Base-by-base conservation (phyloP, 2,888 invertebrate genomes). In the Clunio marinus region DNA sequence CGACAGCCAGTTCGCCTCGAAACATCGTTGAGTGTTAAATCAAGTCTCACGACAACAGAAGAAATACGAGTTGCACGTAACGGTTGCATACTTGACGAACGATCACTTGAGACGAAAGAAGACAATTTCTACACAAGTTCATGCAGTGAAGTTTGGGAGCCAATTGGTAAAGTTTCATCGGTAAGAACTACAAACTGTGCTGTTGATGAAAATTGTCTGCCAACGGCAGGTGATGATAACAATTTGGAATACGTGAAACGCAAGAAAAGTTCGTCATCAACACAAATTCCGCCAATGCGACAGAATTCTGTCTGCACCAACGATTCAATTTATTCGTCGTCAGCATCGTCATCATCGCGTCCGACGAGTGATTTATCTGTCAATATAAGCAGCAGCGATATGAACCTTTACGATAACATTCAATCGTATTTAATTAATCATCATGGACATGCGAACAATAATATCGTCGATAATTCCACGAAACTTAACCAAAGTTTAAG, bases 1-100 rank as follows among this genome's bases (percentile, higher is more conserved):
- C 83, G 84, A 73, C 85, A 86, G 46, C 86, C 88, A 17, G 86
- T 88, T 1, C 84, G 86, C 71, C 78, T 88, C 72, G 88, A 88
- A 77, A 87, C 88, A 45, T 86, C 86, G 62, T 77, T 88, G 71
- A 87, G 86, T 73, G 87, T 88, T 1, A 87, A 87, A 74, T 86
- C 87, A 20, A 86, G 86, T 59, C 83, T 87, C 58, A 84, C 86
- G 45, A 87, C 87, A 69, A 86, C 85, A 71, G 88, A 88, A 74
- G 86, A 87, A 75, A 85, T 88, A 70, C 85, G 85, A 0, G 86
- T 88, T 27, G 83, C 85, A 1, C 81, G 84, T 25, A 85, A 84
- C 70, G 88, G 88, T 1, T 82, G 82, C 72, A 81, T 88, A 69
- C 82, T 88, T n/a, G 88, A 88, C 75, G 88, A 88, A 74, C 77